Base-by-base conservation (phyloP, 2,888 invertebrate genomes). In the Eulithis prunata region DNA sequence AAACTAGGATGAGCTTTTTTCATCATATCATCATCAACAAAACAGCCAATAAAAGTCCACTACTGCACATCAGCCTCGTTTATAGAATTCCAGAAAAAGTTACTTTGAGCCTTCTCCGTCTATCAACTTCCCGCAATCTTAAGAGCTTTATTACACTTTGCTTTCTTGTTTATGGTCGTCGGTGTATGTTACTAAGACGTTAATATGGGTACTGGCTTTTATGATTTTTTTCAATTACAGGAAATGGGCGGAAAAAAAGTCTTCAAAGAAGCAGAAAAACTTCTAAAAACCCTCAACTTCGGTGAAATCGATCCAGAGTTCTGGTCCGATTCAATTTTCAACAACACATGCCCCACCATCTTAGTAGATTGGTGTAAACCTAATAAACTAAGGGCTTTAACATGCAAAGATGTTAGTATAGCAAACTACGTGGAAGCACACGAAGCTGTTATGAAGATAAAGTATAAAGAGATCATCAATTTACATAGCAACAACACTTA, bases 371-470 rank as follows among this genome's bases (percentile, higher is more conserved):
- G 89, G 86, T 94, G 94, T 68, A 84, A 88, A 63, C 86, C 90
- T 0, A 91, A 91, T 67, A 87, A 88, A 82, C 79, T 94, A 32
- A 88, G 86, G 83, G 88, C 88, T 12, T 80, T 86, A 41, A 91
- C 94, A 0, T 95, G 95, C 75, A 91, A 93, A 73, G 90, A 93
- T 64, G 87, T 93, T 55, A 93, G 89, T 49, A 90, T 94, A 82
- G 78, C 76, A 4, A 88, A 90, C 71, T 94, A 93, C 75, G 83
- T 95, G 67, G 92, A 94, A 52, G 91, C 94, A 2, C 94, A 94
- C 71, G 94, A 94, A 75, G 81, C 87, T 0, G 85, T 90, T 2
- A 90, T 94, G 85, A 89, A 88, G 74, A 87, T 94, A 14, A 89
- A 89, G 71, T 90, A 92, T 71, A 90, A 90, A 69, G 85, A 93